Percentiles rank a stretch among this genome's conserved stretches.
Evolutionary conservation across 2,113 vertebrate species (phyloP).

Genomic region (Tragelaphus scriptus): DNA sequence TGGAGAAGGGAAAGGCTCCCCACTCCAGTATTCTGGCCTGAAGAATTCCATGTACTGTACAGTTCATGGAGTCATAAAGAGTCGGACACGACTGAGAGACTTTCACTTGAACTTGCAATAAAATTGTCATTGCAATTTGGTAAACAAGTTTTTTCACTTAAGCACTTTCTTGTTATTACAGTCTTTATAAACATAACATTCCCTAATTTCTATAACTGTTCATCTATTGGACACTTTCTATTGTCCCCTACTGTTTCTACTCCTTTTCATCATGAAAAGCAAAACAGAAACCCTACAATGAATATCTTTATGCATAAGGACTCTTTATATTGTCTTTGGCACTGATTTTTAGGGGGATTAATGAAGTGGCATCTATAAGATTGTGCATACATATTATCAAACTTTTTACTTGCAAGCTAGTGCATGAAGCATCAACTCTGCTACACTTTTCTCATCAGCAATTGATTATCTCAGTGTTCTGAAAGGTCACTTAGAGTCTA

Average conservation of each 20-base stretch:
- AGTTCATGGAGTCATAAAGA: background rate
- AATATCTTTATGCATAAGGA: background rate
- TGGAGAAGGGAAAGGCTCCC: background rate
- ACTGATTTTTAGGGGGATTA: background rate
- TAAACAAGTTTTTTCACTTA: background rate
- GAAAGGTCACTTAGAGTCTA: background rate
- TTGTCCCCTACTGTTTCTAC: constrained; percentile 11
- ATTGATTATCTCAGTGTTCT: background rate
- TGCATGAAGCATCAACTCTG: background rate
- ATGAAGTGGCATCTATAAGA: background rate
- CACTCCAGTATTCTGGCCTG: background rate
- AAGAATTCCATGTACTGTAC: background rate
- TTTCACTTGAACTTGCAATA: background rate
- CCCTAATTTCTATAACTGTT: background rate
- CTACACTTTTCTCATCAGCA: background rate
- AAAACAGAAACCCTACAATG: background rate
- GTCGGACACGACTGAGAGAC: background rate
- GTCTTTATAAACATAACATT: constrained; percentile 26
- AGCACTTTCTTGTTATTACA: constrained; percentile 8
- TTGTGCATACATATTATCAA: background rate
- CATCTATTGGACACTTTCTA: background rate
- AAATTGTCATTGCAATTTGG: background rate
- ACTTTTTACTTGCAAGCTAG: background rate
- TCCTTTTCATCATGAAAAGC: constrained; percentile 21
- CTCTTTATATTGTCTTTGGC: background rate